Percentiles rank a stretch among this genome's conserved stretches.
These are phyloP conservation scores for Cinara cedri DNA, from an alignment of 2,888 invertebrate species.

Conservation along the genomic window DNA sequence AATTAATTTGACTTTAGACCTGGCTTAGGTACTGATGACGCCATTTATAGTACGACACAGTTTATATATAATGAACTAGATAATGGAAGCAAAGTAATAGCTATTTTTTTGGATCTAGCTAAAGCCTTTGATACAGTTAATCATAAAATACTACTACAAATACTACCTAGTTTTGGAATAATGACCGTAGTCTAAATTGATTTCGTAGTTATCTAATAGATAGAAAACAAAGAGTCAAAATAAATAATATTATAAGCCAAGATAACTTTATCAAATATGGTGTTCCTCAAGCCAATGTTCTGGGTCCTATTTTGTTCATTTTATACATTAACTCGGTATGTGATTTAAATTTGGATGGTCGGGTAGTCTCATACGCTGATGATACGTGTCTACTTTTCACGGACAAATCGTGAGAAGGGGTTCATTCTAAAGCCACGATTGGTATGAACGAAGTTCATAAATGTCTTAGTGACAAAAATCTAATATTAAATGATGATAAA, in stretches of 20 bases:
- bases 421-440: background rate
- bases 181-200: background rate
- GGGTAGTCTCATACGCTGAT: background rate
- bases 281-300: background rate
- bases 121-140: too few relatives aligned
- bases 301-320: conserved; percentile 1
- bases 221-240: background rate
- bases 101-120: too few relatives aligned
- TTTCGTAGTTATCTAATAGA: background rate
- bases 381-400: conserved; percentile 5
- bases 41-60: too few relatives aligned
- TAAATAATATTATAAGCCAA: background rate
- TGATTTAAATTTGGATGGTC: background rate
- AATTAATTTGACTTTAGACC: too few relatives aligned
- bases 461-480: background rate
- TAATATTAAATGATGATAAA: background rate
- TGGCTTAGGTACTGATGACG: too few relatives aligned
- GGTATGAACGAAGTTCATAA: conserved; percentile 5
- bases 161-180: background rate
- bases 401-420: background rate
- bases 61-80: too few relatives aligned
- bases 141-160: background rate
- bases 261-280: background rate
- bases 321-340: background rate
- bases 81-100: too few relatives aligned